These are phyloP conservation scores for Dicentrarchus labrax DNA, from an alignment of 2,113 vertebrate species.

Conservation along the genomic window DNA sequence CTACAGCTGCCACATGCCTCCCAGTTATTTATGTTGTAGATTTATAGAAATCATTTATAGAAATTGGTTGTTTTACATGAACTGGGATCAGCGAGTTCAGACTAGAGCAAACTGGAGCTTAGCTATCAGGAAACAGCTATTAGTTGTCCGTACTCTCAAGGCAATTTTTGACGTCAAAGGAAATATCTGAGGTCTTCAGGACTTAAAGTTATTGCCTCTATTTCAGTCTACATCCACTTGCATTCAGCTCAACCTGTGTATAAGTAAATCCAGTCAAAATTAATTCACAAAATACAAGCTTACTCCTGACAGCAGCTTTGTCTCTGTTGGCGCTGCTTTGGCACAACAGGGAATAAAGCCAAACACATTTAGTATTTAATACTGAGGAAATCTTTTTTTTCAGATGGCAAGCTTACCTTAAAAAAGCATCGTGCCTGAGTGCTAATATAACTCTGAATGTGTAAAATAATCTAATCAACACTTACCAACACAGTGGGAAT, in stretches of 20 bases:
- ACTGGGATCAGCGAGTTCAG: constrained; percentile 33
- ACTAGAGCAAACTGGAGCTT: constrained; percentile 37
- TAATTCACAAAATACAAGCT: constrained; percentile 42
- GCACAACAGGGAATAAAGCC: constrained; percentile 18
- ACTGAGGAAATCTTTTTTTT: constrained; percentile 33
- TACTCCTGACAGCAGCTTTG: constrained; percentile 59
- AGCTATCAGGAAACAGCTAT: constrained; percentile 25
- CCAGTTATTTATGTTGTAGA: constrained; percentile 24
- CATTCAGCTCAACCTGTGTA: constrained; percentile 36
- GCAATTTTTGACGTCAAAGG: constrained; percentile 61
- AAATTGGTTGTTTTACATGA: constrained; percentile 24
- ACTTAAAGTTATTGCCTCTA: constrained; percentile 13
- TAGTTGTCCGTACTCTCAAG: constrained; percentile 35
- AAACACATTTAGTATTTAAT: constrained; percentile 35
- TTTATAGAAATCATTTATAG: constrained; percentile 31
- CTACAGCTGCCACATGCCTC: constrained; percentile 1
- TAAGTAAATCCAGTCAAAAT: constrained; percentile 57
- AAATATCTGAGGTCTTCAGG: constrained; percentile 18
- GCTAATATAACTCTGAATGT: constrained; percentile 10
- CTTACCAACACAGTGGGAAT: neutral
- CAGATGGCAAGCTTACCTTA: neutral
- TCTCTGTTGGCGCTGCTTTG: constrained; percentile 39
- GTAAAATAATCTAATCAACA: constrained; percentile 44
- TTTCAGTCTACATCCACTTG: constrained; percentile 25
- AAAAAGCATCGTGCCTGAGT: constrained; percentile 5